phyloP scores from a whole-genome alignment of 2,888 invertebrate species.

The Oscheius myriophilus region DNA sequence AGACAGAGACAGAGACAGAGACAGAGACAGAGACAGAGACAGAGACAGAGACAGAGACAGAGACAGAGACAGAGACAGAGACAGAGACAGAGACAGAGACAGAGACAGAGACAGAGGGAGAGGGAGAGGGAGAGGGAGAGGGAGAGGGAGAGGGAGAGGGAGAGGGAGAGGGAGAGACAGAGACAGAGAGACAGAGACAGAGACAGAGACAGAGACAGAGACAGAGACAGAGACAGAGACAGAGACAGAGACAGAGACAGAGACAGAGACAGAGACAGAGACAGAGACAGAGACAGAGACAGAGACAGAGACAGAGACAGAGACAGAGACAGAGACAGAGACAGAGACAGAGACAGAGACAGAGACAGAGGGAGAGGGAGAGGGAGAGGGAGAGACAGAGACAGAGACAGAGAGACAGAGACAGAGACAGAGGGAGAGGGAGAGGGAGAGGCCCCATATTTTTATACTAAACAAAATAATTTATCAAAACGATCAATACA shows the following conservation, averaged over 20 bases:
- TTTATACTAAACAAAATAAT: neutral
- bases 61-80: constrained; percentile 12
- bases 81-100: neutral
- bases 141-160: constrained; percentile 1
- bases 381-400: constrained; percentile 19
- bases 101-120: constrained; percentile 11
- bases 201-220: too few species aligned
- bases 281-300: too few species aligned
- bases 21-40: too few species aligned
- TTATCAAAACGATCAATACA: neutral
- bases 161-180: neutral
- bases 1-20: too few species aligned
- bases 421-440: neutral
- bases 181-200: constrained; percentile 5
- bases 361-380: constrained; percentile 3
- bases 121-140: constrained; percentile 13
- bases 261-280: too few species aligned
- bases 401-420: neutral
- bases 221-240: too few species aligned
- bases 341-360: too few species aligned
- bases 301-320: too few species aligned
- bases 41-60: too few species aligned
- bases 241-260: too few species aligned
- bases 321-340: too few species aligned
- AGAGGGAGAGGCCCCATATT: constrained; percentile 2